Percentiles rank a stretch among this genome's conserved stretches.
These are phyloP conservation scores for Anniella stebbinsi DNA, from an alignment of 2,797 vertebrate species.

Conservation along the genomic window DNA sequence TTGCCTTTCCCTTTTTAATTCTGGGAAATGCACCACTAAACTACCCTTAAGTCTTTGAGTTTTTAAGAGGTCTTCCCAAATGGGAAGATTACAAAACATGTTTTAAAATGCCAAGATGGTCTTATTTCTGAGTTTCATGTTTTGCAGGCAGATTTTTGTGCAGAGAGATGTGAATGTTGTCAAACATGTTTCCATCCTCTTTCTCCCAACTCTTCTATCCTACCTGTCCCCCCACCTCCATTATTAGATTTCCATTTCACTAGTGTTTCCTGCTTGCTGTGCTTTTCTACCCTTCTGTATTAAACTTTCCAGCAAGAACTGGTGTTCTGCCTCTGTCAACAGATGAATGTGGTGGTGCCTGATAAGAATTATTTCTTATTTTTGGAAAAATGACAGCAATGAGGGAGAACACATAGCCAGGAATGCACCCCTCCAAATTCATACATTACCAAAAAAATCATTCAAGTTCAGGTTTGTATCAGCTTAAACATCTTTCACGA, in stretches of 20 bases:
- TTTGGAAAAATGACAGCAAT: not conserved
- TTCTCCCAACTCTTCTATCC: not conserved
- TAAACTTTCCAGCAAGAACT: slow-evolving; percentile 35
- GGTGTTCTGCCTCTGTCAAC: slow-evolving; percentile 44
- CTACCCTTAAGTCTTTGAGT: not conserved
- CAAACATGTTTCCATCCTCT: not conserved
- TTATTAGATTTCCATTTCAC: not conserved
- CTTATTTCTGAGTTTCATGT: not conserved
- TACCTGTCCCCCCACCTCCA: no score
- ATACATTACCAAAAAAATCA: not conserved
- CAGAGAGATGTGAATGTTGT: not conserved
- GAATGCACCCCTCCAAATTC: not conserved
- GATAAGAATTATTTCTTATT: not conserved
- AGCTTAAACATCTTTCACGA: slow-evolving; percentile 11
- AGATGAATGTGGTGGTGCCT: slow-evolving; percentile 11
- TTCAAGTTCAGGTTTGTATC: not conserved
- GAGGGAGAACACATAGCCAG: not conserved
- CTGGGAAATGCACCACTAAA: not conserved
- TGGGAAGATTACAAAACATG: not conserved
- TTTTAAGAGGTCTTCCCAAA: not conserved
- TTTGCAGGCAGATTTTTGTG: not conserved
- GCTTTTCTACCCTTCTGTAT: not conserved
- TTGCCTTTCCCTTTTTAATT: slow-evolving; percentile 27
- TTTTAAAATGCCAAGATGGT: not conserved
- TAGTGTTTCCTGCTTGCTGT: slow-evolving; percentile 12